Evolutionary conservation across 92 coral and sea anemone genomes (phyloP).

Genomic region (Parazoanthus darwini): DNA sequence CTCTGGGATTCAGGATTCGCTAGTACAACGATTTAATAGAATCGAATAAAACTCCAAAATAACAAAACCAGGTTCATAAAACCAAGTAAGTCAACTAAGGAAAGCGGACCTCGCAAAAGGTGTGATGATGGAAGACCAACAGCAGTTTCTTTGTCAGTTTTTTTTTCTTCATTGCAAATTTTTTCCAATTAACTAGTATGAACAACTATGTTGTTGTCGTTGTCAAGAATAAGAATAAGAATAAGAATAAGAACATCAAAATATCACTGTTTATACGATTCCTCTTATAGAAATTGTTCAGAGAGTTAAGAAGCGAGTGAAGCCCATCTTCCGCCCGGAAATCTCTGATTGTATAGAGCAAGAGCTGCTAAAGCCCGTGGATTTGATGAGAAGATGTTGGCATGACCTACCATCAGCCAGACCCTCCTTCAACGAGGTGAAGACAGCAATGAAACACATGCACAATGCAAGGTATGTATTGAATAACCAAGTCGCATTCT

Average conservation of each 20-base stretch:
- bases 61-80: neutral
- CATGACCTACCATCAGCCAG: constrained; percentile 67
- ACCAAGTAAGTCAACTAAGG: neutral
- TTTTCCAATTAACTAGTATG: too few species aligned
- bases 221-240: too few species aligned
- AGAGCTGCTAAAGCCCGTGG: constrained; percentile 53
- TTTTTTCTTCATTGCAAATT: too few species aligned
- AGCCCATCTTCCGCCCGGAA: constrained; percentile 77
- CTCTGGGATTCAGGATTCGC: neutral
- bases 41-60: neutral
- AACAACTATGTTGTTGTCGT: too few species aligned
- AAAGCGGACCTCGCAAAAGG: neutral
- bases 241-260: too few species aligned
- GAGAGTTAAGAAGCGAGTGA: constrained; percentile 57
- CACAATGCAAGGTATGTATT: constrained; percentile 63
- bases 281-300: constrained; percentile 65
- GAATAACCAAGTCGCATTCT: neutral
- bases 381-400: constrained; percentile 83
- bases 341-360: constrained; percentile 44
- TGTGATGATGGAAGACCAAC: neutral
- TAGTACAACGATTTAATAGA: neutral
- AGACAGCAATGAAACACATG: constrained; percentile 50
- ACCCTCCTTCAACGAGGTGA: constrained; percentile 83
- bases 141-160: neutral
- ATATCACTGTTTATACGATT: neutral